phyloP scores from a whole-genome alignment of 64 coral and sea anemone species.

The Porites australiensis region DNA sequence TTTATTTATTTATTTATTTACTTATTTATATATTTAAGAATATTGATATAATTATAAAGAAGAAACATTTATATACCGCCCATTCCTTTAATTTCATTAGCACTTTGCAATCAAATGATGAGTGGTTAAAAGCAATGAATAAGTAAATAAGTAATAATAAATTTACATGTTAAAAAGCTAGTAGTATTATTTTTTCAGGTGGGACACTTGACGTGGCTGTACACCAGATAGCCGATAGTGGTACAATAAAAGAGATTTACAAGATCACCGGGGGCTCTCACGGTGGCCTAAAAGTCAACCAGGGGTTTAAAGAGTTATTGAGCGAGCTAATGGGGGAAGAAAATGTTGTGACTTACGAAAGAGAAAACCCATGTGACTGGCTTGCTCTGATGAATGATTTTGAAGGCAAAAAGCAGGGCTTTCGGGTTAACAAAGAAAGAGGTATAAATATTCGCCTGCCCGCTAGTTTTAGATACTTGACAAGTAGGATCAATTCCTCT shows the following conservation, averaged over 20 bases:
- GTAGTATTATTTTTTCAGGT: neutral
- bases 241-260: conserved; percentile 43
- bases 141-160: too few species aligned
- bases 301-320: conserved; percentile 15
- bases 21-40: too few species aligned
- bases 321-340: neutral
- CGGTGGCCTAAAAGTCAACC: conserved; percentile 19
- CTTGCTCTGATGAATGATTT: neutral
- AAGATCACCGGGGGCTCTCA: neutral
- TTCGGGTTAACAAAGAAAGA: too few species aligned
- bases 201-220: neutral
- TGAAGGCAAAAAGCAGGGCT: neutral
- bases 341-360: neutral
- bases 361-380: neutral
- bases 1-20: too few species aligned
- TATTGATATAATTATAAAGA: too few species aligned
- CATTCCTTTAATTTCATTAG: too few species aligned
- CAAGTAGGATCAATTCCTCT: neutral
- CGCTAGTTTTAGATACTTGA: conserved; percentile 3
- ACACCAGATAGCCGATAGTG: neutral
- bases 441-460: neutral
- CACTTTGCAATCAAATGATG: too few species aligned
- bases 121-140: too few species aligned
- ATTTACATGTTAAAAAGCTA: too few species aligned
- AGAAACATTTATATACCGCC: too few species aligned